Percentiles rank a stretch among this genome's conserved stretches.
phyloP scores from a whole-genome alignment of 2,797 vertebrate species.

The Gallinago nigripennis region DNA sequence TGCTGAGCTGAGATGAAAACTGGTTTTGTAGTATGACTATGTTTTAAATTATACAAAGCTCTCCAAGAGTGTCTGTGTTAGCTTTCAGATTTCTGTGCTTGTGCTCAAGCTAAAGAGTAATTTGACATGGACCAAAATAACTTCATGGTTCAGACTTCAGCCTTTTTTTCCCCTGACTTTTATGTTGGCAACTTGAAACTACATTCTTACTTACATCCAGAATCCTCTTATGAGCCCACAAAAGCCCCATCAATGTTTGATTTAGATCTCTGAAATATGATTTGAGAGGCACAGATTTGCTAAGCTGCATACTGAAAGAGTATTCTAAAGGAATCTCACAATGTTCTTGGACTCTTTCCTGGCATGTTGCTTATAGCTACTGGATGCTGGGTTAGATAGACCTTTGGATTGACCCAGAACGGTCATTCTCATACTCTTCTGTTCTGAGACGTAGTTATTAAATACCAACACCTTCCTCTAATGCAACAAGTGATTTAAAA shows the following conservation, averaged over 20 bases:
- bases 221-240: not conserved
- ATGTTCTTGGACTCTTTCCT: not conserved
- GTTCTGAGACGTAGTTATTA: not conserved
- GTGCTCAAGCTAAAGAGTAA: not conserved
- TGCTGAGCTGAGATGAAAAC: constrained; percentile 4
- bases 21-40: not conserved
- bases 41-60: constrained; percentile 25
- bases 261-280: not conserved
- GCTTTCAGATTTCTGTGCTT: not conserved
- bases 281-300: not conserved
- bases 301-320: not conserved
- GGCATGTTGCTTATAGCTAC: not conserved
- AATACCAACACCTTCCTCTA: not conserved
- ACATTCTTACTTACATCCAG: not conserved
- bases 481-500: not conserved
- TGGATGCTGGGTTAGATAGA: not conserved
- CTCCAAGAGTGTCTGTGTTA: not conserved
- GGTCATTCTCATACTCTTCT: not conserved
- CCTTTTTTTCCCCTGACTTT: not conserved
- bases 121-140: constrained; percentile 24
- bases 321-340: not conserved
- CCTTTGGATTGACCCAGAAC: not conserved
- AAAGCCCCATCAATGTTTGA: not conserved
- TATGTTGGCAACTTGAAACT: not conserved
- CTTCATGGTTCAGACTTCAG: not conserved